Base-by-base conservation (phyloP, 1,140 invertebrate species). In the Neodiprion virginianus region DNA sequence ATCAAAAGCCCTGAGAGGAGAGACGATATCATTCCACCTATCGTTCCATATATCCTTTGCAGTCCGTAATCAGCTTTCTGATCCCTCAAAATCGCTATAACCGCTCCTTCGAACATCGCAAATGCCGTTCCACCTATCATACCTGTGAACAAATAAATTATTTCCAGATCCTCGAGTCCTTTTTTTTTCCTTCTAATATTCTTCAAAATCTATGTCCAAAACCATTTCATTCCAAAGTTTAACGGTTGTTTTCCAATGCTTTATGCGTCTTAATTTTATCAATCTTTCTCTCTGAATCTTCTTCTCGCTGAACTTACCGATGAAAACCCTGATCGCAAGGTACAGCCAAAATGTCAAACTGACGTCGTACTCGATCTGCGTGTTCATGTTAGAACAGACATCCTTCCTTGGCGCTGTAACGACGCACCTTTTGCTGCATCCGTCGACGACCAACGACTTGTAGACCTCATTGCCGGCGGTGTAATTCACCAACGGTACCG, bases 21-120 rank as follows among this genome's bases (percentile, higher is more conserved):
- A 4, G 94, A 93, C 40, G 93, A 94, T 71, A 96, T 93, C 91
- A 95, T 95, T 9, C 93, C 94, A 1, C 94, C 94, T 67, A 95
- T 90, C 71, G 91, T 93, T 23, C 94, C 94, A 81, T 94, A 96
- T 75, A 96, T 92, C 74, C 94, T 89, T 86, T 96, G 94, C 53
- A 95, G 86, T 0, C 95, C 95, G 78, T 95, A 95, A 87, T 95
- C 94, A 1, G 93, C 94, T 72, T 92, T 92, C 79, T 95, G 93
- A 79, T 95, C 93, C 67, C 94, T 89, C 40, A 95, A 87, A 79
- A 95, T 93, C 3, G 94, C 93, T 65, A 96, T 93, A 1, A 95
- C 93, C 14, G 95, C 95, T 10, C 95, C 94, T 87, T 96, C 95
- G 80, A 96, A 95, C 92, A 96, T 94, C 7, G 94, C 93, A 79